A percentile compares a stretch with the other conserved stretches of the same genome.
Evolutionary conservation across 1,140 invertebrate species (phyloP).

Genomic region (Drosophila simulans): DNA sequence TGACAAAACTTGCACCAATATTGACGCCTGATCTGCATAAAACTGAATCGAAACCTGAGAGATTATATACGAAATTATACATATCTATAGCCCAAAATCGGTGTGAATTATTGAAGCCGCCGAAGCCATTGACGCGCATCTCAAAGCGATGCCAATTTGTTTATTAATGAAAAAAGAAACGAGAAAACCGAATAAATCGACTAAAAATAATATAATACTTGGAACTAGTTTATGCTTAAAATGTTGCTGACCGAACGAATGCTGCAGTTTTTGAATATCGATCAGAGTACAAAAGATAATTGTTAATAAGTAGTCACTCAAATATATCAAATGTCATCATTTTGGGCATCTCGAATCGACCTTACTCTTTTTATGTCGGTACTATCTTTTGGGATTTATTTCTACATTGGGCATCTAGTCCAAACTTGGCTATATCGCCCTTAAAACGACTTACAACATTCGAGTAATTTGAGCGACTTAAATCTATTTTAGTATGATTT

Average conservation of each 20-base stretch:
- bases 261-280: conserved; percentile 27
- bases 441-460: conserved; percentile 1
- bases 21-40: conserved; percentile 47
- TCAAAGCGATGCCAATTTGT: conserved; percentile 27
- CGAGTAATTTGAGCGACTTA: not conserved
- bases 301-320: conserved; percentile 30
- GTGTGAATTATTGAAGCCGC: conserved; percentile 38
- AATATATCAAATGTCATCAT: conserved; percentile 32
- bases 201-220: conserved; percentile 22
- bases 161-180: conserved; percentile 19
- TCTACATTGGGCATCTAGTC: not conserved
- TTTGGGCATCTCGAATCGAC: conserved; percentile 8
- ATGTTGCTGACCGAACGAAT: conserved; percentile 21
- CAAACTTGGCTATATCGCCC: not conserved
- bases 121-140: conserved; percentile 25
- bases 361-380: not conserved
- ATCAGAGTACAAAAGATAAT: conserved; percentile 29
- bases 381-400: not conserved
- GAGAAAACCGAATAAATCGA: conserved; percentile 4
- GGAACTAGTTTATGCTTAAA: conserved; percentile 36
- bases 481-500: conserved; percentile 9
- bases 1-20: conserved; percentile 40
- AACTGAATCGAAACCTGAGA: conserved; percentile 24
- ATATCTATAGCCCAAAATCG: conserved; percentile 35
- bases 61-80: conserved; percentile 23